Evolutionary conservation across 2,113 vertebrate species (phyloP).

Genomic region (Psettodes erumei): DNA sequence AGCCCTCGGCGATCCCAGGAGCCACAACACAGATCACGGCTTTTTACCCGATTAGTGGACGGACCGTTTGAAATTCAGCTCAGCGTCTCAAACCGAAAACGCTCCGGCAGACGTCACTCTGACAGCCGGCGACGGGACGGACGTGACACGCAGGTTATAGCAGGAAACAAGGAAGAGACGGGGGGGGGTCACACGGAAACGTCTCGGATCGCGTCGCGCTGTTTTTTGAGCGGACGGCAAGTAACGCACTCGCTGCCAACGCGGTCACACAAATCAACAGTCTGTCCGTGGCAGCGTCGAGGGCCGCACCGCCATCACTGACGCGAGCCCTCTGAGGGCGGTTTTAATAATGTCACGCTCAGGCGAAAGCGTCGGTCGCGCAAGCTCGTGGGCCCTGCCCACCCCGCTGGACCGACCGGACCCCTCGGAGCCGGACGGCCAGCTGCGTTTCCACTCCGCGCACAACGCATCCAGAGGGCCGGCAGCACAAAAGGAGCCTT

Average conservation of each 20-base stretch:
- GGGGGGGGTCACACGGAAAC: too few species aligned
- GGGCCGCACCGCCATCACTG: slow-evolving; percentile 10
- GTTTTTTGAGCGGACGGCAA: slow-evolving; percentile 5
- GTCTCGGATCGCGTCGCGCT: slow-evolving; percentile 40
- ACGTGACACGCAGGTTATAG: not conserved
- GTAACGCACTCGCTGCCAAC: slow-evolving; percentile 18
- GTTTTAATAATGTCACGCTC: slow-evolving; percentile 21
- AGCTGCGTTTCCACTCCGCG: slow-evolving; percentile 62
- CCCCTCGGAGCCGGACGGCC: slow-evolving; percentile 25
- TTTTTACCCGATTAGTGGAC: slow-evolving; percentile 5
- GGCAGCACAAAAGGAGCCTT: slow-evolving; percentile 74
- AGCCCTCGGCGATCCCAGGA: slow-evolving; percentile 25
- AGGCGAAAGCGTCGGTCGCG: too few species aligned
- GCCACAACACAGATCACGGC: slow-evolving; percentile 9
- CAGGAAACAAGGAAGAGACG: not conserved
- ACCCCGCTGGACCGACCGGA: slow-evolving; percentile 6
- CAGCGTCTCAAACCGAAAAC: slow-evolving; percentile 12
- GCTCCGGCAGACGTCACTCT: not conserved
- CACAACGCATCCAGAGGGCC: slow-evolving; percentile 41
- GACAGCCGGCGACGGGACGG: not conserved
- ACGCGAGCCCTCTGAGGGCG: not conserved
- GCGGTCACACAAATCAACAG: slow-evolving; percentile 21
- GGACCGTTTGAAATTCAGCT: not conserved
- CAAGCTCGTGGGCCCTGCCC: slow-evolving; percentile 17
- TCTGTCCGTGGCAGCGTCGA: slow-evolving; percentile 13